Conservation (phyloP, 2,797 vertebrate species). For the Falco peregrinus region DNA sequence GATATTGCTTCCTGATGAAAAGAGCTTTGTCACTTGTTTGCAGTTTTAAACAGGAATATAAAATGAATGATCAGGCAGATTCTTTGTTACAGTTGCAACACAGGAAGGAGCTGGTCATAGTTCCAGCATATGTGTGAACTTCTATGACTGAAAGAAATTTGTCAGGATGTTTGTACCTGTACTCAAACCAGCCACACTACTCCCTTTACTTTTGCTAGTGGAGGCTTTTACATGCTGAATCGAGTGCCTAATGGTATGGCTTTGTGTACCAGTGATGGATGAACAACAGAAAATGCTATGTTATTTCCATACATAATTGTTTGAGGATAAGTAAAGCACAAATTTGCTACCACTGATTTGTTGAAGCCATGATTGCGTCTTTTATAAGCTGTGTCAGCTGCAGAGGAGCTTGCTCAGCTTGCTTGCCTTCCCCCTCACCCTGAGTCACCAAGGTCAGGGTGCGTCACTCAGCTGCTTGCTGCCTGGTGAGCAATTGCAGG, state of each 20-base stretch:
- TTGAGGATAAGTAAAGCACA: not conserved
- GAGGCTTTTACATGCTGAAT: not conserved
- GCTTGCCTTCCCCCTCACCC: not conserved
- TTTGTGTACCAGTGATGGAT: not conserved
- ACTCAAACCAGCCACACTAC: not conserved
- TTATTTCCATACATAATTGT: not conserved
- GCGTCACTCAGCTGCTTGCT: rapidly evolving
- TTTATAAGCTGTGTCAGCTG: not conserved
- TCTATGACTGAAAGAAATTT: not conserved
- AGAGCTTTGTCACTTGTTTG: not conserved
- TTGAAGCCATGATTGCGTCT: not conserved
- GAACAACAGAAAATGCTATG: not conserved
- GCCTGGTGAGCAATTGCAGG: not conserved
- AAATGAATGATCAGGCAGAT: not conserved
- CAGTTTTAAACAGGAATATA: not conserved
- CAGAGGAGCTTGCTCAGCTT: not conserved
- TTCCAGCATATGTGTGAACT: not conserved
- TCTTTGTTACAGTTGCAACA: not conserved
- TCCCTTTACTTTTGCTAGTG: not conserved
- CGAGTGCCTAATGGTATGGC: not conserved
- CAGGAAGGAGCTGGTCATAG: not conserved
- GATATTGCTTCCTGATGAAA: not conserved
- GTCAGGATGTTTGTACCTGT: not conserved
- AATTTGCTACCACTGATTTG: not conserved
- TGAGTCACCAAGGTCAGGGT: not conserved